These are phyloP conservation scores for Cathartes aura DNA, from an alignment of 2,113 vertebrate genomes.

Conservation along the genomic window DNA sequence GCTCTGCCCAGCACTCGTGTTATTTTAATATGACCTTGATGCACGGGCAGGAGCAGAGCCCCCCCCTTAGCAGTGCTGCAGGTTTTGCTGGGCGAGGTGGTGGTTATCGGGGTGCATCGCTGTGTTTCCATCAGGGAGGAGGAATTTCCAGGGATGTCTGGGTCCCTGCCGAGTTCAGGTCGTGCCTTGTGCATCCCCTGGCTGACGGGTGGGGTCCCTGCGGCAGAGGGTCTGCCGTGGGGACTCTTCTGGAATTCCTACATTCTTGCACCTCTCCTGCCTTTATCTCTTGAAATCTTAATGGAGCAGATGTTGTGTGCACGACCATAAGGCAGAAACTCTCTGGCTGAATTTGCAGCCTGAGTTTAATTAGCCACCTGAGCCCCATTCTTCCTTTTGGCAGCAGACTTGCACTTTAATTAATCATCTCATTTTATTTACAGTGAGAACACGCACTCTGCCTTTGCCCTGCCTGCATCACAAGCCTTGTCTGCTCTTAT, in stretches of 20 bases:
- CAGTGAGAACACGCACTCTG: not conserved
- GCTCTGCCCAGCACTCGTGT: not conserved
- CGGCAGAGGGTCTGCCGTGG: not conserved
- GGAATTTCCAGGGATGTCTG: rapidly evolving
- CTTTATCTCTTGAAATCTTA: not conserved
- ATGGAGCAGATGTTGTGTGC: not conserved
- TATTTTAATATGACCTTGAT: rapidly evolving
- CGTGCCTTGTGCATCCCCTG: rapidly evolving
- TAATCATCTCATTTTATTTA: not conserved
- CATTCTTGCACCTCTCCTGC: not conserved
- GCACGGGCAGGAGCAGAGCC: not conserved
- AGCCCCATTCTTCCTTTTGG: conserved; percentile 19
- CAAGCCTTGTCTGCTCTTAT: not conserved
- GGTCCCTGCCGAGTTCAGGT: not conserved
- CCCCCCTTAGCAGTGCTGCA: rapidly evolving
- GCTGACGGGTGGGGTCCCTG: not conserved
- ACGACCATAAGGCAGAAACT: not conserved
- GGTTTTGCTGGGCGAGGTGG: not conserved
- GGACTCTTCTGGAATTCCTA: not conserved
- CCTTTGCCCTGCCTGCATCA: not conserved
- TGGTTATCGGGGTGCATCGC: rapidly evolving
- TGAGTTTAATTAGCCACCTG: conserved; percentile 23
- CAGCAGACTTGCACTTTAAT: conserved; percentile 28
- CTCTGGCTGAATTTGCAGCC: not conserved
- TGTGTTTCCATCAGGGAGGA: rapidly evolving